Base-by-base conservation (phyloP, 2,888 invertebrate species). In the Lasioglossum zephyrum region DNA sequence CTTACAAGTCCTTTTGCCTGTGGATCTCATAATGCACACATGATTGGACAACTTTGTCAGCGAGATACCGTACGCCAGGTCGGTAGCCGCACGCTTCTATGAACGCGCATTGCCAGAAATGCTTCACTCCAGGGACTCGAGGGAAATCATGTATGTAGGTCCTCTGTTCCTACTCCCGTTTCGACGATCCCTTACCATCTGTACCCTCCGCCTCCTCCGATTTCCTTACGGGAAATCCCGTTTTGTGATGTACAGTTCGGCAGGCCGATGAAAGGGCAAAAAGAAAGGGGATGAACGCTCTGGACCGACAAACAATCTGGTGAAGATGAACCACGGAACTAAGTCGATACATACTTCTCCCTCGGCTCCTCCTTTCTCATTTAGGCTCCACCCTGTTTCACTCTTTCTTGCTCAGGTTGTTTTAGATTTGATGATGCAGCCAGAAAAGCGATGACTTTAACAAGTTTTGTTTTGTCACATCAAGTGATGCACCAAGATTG, bases 91-190 rank as follows among this genome's bases (percentile, higher is more conserved):
- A 88, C 90, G 89, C 91, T 86, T 89, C 90, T 90, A 91, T 91
- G 92, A 89, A 89, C 92, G 92, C 91, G 91, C 92, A 93, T 93
- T 92, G 92, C 94, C 92, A 93, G 94, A 94, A 94, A 94, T 94
- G 93, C 93, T 93, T 94, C 92, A 93, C 93, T 93, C 92, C 92
- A 87, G 92, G 92, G 94, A 94, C 94, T 94, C 94, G 90, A 77
- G 94, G 94, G 94, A 95, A 95, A 95, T 95, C 94, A 94, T 94
- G 93, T 94, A 94, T 94, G 93, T 94, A 94, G 93, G 93, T 94
- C 92, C 92, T 92, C 92, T 90, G 90, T 92, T 92, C 92, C 92
- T 89, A 87, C 89, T 85, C 89, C 88, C 86, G 81, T 84, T 57
- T 73, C 85, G 78, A 82, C 89, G 89, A 86, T 87, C 87, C 87